phyloP scores from a whole-genome alignment of 2,797 vertebrate species.

The Sebastiscus albofasciatus region DNA sequence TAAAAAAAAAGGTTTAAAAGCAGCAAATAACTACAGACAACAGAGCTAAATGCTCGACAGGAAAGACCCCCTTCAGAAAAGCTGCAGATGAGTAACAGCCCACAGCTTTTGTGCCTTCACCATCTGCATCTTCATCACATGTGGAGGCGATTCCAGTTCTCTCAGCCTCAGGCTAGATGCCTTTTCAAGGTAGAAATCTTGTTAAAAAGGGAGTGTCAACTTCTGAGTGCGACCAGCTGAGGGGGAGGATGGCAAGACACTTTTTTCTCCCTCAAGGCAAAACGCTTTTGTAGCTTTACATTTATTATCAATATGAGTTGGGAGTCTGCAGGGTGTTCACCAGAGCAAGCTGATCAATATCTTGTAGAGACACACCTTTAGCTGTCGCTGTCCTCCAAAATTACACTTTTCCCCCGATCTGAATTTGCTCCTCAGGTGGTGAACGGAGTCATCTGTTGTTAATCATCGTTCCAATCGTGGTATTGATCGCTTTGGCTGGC shows the following conservation, averaged over 20 bases:
- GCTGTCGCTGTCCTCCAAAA: slow-evolving; percentile 4
- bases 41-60: slow-evolving; percentile 6
- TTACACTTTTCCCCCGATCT: neutral
- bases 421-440: slow-evolving; percentile 34
- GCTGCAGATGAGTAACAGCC: neutral
- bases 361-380: neutral
- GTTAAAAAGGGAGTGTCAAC: slow-evolving; percentile 26
- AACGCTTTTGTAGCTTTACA: slow-evolving; percentile 28
- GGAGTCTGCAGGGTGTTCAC: slow-evolving; percentile 2
- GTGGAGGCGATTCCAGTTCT: neutral
- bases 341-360: slow-evolving; percentile 27
- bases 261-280: slow-evolving; percentile 27
- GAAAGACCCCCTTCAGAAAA: neutral
- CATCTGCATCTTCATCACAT: slow-evolving; percentile 14
- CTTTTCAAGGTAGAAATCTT: slow-evolving; percentile 28
- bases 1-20: neutral
- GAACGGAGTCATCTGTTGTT: slow-evolving; percentile 20
- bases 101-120: neutral
- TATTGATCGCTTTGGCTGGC: slow-evolving; percentile 40
- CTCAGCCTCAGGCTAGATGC: slow-evolving; percentile 24
- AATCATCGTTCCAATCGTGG: slow-evolving; percentile 50
- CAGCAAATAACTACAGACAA: neutral
- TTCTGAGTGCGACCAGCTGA: slow-evolving; percentile 4
- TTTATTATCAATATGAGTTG: slow-evolving; percentile 26
- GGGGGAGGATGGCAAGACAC: neutral